Conservation (phyloP, 2,113 vertebrate genomes). For the Notechis scutatus region DNA sequence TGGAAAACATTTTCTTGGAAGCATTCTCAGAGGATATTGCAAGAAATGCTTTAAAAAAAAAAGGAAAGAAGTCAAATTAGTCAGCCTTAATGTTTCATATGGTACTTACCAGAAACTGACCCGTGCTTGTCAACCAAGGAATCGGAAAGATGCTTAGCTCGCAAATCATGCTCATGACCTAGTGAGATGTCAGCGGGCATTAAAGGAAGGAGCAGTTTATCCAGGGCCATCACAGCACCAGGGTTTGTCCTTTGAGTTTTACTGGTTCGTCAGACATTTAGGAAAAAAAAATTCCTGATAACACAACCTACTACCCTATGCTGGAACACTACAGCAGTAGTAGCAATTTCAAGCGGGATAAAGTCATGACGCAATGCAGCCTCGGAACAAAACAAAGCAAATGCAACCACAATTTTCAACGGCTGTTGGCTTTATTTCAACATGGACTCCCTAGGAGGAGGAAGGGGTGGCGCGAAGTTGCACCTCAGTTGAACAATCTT, state of each 20-base stretch:
- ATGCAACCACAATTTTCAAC: neutral
- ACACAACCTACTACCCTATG: slow-evolving; percentile 49
- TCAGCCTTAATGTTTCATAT: slow-evolving; percentile 32
- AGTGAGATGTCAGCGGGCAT: slow-evolving; percentile 74
- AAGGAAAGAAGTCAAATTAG: slow-evolving; percentile 31
- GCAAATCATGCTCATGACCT: slow-evolving; percentile 92
- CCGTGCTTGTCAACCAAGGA: slow-evolving; percentile 90
- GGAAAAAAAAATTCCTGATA: slow-evolving; percentile 36
- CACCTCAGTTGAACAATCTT: neutral
- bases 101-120: slow-evolving; percentile 83
- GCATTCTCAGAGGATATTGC: neutral
- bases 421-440: neutral
- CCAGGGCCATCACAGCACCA: slow-evolving; percentile 65
- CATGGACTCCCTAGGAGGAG: neutral
- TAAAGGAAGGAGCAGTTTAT: slow-evolving; percentile 75
- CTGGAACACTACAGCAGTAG: neutral
- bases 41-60: slow-evolving; percentile 13
- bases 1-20: neutral
- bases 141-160: slow-evolving; percentile 87
- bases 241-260: slow-evolving; percentile 54
- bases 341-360: slow-evolving; percentile 60
- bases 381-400: neutral
- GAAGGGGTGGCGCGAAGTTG: neutral
- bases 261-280: slow-evolving; percentile 42
- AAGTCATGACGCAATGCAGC: slow-evolving; percentile 25